Evolutionary conservation across 2,888 invertebrate species (phyloP), one percentile per base, ranked within the genome.

Genomic region (Rotaria macrura): DNA sequence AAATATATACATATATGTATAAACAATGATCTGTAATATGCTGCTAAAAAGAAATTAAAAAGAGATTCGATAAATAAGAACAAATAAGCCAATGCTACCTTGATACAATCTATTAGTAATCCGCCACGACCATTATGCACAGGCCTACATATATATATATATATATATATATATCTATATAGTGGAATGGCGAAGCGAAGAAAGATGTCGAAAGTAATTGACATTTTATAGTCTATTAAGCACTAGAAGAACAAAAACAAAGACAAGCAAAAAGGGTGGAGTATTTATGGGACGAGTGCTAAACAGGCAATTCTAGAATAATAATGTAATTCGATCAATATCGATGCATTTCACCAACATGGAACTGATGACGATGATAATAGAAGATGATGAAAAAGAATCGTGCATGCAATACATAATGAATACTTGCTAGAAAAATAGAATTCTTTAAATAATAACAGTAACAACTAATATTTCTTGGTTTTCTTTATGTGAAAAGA

Each of bases 171-270:
- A 7, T 25, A 54, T 54, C 23, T 6, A 25, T 54, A 54, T 54
- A 65, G 65, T 65, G 65, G 20, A 34, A 34, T 17, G 20, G 20
- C 14, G 7, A 29, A 34, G 20, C 34, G 6, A 34, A 29, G 29
- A 34, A 17, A 25, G 54, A 65, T 79, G 23, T 43, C 38, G 43
- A 43, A 79, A 43, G n/a, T 79, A 79, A 79, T 79, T 79, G 79
- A n/a, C 79, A 79, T 79, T 79, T 43, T 79, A 79, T 79, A 79
- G 79, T 43, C 79, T 79, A 79, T 79, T 79, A 79, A 43, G 25
- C 43, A 7, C 2, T n/a, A 12, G n/a, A 79, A n/a, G 43, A 43
- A 43, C 43, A 79, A 79, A 43, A 79, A 79, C 79, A 79, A 79
- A 65, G 34, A 34, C 65, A 4, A 23, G 7, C 17, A 65, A 20